A percentile compares a stretch with the other conserved stretches of the same genome.
Evolutionary conservation across 2,113 vertebrate species (phyloP).

Genomic region (Mustela nigripes): DNA sequence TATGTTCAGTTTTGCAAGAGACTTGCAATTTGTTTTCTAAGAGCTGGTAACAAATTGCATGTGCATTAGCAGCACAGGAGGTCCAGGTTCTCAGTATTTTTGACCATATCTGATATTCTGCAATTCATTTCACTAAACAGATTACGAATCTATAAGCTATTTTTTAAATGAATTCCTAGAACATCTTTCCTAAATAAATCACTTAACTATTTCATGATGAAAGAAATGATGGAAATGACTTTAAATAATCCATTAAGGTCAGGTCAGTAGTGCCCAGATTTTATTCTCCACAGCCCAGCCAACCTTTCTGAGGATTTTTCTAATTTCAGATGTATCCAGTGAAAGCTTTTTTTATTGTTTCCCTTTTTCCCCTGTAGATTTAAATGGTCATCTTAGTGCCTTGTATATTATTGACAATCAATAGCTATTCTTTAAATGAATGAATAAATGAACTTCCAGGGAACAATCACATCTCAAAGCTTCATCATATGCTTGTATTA

Average conservation of each 20-base stretch:
- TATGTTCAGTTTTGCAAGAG: background rate
- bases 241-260: background rate
- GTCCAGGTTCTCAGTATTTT: background rate
- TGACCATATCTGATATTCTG: background rate
- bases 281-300: background rate
- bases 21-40: background rate
- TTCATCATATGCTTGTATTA: background rate
- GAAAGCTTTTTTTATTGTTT: background rate
- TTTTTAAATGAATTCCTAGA: conserved; percentile 6
- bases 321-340: background rate
- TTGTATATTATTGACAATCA: background rate
- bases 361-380: background rate
- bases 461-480: conserved; percentile 28
- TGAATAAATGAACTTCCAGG: background rate
- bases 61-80: background rate
- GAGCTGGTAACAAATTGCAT: background rate
- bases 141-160: background rate
- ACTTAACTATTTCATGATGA: background rate
- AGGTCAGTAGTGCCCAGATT: background rate
- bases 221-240: background rate
- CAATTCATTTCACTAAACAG: background rate
- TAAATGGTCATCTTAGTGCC: background rate
- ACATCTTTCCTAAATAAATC: background rate
- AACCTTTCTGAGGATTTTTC: conserved; percentile 1
- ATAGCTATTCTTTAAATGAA: conserved; percentile 39